Conservation (phyloP, 2,888 invertebrate species). For the Rhogogaster chlorosoma region DNA sequence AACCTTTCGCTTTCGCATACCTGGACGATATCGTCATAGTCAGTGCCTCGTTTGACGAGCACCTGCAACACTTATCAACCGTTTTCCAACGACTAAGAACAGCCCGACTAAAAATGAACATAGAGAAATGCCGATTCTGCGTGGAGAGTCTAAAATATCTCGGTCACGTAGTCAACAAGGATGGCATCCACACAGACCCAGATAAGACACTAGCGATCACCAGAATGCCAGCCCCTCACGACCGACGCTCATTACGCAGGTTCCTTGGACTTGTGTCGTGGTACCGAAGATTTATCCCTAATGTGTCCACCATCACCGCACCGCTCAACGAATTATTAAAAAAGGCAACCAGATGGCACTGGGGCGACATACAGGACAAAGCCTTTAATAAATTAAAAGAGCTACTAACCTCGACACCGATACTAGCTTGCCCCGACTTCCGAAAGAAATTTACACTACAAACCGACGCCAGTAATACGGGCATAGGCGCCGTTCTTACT, state of each 20-base stretch:
- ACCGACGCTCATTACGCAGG: slow-evolving; percentile 57
- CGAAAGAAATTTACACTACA: background rate
- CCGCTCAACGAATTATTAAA: slow-evolving; percentile 45
- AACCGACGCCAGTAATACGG: background rate
- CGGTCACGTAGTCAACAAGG: slow-evolving; percentile 50
- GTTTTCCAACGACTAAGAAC: slow-evolving; percentile 60
- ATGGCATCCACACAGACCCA: slow-evolving; percentile 52
- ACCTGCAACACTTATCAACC: slow-evolving; percentile 56
- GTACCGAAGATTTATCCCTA: slow-evolving; percentile 57
- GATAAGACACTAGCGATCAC: slow-evolving; percentile 52
- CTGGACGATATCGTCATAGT: slow-evolving; percentile 58
- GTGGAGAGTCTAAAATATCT: slow-evolving; percentile 56
- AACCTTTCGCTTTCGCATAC: slow-evolving; percentile 54
- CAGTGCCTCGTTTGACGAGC: slow-evolving; percentile 56
- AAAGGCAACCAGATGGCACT: slow-evolving; percentile 51
- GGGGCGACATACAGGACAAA: background rate
- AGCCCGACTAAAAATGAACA: slow-evolving; percentile 59
- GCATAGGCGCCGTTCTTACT: background rate
- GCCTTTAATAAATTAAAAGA: background rate
- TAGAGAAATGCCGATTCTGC: slow-evolving; percentile 65
- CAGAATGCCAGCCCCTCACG: slow-evolving; percentile 43
- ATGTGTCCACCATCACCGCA: background rate
- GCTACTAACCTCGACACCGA: background rate
- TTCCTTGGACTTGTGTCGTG: slow-evolving; percentile 63
- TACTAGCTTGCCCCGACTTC: background rate